Evolutionary conservation across 35 echinoderm and acorn worm species (phyloP), one percentile per base, ranked within the genome.

Genomic region (Lytechinus variegatus): DNA sequence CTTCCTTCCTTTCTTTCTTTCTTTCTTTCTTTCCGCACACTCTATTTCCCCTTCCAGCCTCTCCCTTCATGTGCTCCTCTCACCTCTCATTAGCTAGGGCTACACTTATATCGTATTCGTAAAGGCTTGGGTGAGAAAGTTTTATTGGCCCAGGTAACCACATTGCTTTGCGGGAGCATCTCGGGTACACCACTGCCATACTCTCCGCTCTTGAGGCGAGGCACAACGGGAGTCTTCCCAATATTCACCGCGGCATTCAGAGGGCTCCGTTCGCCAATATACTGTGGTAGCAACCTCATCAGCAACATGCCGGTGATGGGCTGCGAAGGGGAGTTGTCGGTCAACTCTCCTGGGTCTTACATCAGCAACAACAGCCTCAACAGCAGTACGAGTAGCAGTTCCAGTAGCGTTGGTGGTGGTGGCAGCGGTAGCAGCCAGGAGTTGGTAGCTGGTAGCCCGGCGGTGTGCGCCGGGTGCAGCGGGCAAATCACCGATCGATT

Each of bases 401-500:
- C 21, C 86, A 54, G 91, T 52, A 87, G 27, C 12, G 9, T 9
- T 58, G 11, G 88, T 52, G 44, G 87, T 51, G 10, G 1, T 27
- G 27, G 87, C 87, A 44, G 33, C 86, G 27, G 52, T 58, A 71
- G 27, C 60, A 16, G 27, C 86, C 86, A 58, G 57, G 89, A 86
- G 24, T 21, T 24, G 6, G 19, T 24, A 5, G 92, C 89, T 10
- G 92, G 96, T 33, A 95, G 90, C 87, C 96, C 95, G 33, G 95
- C 89, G 29, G 27, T 97, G 61, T 99, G 98, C 66, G 97, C 98
- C 33, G 98, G 98, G 10, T 99, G 98, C 89, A 95, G 96, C 9
- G 98, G 97, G 5, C 96, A 95, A 4, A 99, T 99, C 9, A 61
- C 88, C 7, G 98, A 99, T 87, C 94, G 98, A 56, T 99, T 96